Evolutionary conservation across 2,797 vertebrate species (phyloP).

Genomic region (Cichlasoma orientale): DNA sequence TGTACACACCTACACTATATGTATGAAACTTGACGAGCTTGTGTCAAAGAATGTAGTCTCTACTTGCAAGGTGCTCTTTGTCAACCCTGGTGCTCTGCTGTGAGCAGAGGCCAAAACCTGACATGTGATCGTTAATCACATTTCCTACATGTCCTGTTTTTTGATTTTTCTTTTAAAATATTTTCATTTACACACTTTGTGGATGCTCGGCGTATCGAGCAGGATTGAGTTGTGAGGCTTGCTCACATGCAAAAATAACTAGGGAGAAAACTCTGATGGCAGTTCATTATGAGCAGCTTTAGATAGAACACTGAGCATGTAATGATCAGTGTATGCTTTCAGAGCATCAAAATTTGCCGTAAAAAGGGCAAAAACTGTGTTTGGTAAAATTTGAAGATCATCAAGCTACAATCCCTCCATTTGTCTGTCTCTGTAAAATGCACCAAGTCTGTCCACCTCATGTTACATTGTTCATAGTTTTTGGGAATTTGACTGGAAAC

Average conservation of each 20-base stretch:
- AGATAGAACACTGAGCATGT: neutral
- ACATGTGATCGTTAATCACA: neutral
- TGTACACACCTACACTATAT: conserved; percentile 52
- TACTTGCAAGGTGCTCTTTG: conserved; percentile 59
- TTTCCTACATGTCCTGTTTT: neutral
- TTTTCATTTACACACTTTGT: neutral
- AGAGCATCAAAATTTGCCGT: neutral
- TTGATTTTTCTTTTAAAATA: neutral
- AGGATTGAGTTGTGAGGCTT: neutral
- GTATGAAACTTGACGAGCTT: conserved; percentile 56
- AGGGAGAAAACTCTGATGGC: neutral
- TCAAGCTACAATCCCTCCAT: neutral
- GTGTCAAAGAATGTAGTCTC: conserved; percentile 69
- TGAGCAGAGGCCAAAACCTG: conserved; percentile 33
- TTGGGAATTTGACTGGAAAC: conserved; percentile 71
- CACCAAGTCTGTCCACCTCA: conserved; percentile 48
- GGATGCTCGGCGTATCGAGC: neutral
- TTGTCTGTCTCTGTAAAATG: neutral
- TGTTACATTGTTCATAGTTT: conserved; percentile 54
- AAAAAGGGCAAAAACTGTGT: conserved; percentile 6
- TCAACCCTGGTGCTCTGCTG: conserved; percentile 46
- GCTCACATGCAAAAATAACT: neutral
- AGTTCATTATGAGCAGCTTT: neutral
- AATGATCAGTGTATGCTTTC: neutral
- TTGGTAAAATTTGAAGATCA: conserved; percentile 13